Evolutionary conservation across 2,113 vertebrate species (phyloP).

Genomic region (Oryzias melastigma): DNA sequence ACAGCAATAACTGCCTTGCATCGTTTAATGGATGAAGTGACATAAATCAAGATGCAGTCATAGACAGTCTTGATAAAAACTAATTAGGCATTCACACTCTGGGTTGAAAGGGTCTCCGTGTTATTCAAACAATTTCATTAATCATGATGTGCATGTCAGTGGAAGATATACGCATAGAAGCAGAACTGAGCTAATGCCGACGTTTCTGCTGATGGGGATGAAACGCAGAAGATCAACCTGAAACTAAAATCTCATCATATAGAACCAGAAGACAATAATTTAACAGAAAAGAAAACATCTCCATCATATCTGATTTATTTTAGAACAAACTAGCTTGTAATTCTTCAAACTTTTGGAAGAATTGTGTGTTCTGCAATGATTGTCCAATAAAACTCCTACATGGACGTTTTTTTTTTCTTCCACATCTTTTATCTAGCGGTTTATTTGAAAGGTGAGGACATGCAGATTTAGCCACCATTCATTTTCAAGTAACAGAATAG

Average conservation of each 20-base stretch:
- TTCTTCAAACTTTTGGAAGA: background rate
- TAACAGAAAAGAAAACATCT: background rate
- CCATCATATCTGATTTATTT: no score
- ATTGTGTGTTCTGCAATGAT: background rate
- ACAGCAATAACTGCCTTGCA: conserved; percentile 12
- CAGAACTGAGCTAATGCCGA: conserved; percentile 6
- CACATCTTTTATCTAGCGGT: no score
- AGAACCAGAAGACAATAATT: conserved; percentile 3
- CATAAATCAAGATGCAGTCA: conserved; percentile 50
- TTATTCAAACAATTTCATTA: conserved; percentile 64
- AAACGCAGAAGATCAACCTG: conserved; percentile 4
- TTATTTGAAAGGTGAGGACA: no score
- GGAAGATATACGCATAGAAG: conserved; percentile 10
- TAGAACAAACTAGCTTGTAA: background rate
- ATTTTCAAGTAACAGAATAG: background rate
- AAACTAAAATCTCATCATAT: background rate
- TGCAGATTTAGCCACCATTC: no score
- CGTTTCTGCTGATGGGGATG: conserved; percentile 16
- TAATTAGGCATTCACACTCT: conserved; percentile 48
- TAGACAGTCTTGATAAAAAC: conserved; percentile 48
- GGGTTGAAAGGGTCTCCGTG: conserved; percentile 44
- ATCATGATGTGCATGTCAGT: conserved; percentile 32
- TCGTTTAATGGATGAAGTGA: conserved; percentile 35
- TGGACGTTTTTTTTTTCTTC: no score
- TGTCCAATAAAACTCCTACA: background rate